Evolutionary conservation across 2,797 vertebrate species (phyloP), one percentile per base, ranked within the genome.

Genomic region (Oryzias sinensis): DNA sequence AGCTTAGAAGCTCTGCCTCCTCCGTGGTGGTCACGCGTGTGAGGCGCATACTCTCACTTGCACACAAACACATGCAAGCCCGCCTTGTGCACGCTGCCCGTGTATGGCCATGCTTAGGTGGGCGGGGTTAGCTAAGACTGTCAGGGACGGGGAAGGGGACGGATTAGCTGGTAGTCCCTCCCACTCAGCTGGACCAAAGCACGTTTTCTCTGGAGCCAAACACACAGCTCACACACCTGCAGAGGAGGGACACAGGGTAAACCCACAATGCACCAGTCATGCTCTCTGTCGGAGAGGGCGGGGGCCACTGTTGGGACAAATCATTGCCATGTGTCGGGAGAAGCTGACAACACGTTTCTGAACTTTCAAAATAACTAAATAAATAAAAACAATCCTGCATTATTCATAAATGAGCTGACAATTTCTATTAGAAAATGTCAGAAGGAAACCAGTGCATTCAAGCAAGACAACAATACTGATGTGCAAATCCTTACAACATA

Each of bases 1-100:
- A 84, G 89, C 81, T 90, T 92, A 89, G 71, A 22, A 74, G 77
- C 80, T 49, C 56, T 62, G 74, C 76, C 68, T 74, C 67, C 82
- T 83, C 77, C 80, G 68, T 72, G 43, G 83, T 59, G 80, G 76
- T 66, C 88, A 89, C 91, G 91, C 84, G 90, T 91, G 90, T 85
- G 80, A 88, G 89, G 82, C 74, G 73, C 86, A 85, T 76, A 82
- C 81, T 71, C 70, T 65, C 29, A 6, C 68, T 58, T 62, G 77
- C 82, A 84, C 77, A 84, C 68, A 74, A 68, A 65, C 77, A 69
- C 82, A 81, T 45, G 72, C 66, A 45, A 64, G 43, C 41, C 14
- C 53, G 58, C 53, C 43, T n/a, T 14, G 20, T 43, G 25, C 13
- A 49, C 43, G 11, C 62, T 46, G 60, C 59, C 77, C 29, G 41